Evolutionary conservation across 2,888 invertebrate species (phyloP).

Genomic region (Lepidocyrtoides sp.): DNA sequence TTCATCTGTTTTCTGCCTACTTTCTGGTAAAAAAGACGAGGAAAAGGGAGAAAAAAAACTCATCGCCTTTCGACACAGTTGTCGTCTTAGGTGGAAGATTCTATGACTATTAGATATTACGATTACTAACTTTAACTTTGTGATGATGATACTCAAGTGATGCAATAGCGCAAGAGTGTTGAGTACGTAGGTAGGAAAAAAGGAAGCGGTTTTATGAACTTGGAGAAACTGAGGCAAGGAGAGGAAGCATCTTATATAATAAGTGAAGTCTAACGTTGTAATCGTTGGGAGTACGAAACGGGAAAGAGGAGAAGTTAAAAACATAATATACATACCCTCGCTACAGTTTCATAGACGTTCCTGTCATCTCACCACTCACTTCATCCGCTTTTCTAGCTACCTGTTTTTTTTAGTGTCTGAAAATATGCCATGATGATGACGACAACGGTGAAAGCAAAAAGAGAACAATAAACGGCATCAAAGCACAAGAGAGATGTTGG

Average conservation of each 20-base stretch:
- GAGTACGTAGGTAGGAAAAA: conserved; percentile 28
- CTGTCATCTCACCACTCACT: conserved; percentile 56
- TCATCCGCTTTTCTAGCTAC: conserved; percentile 2
- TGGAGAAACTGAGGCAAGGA: conserved; percentile 13
- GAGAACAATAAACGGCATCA: conserved; percentile 46
- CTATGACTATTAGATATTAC: conserved; percentile 75
- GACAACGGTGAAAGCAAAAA: conserved; percentile 13
- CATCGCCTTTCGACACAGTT: conserved; percentile 43
- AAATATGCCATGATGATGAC: conserved; percentile 1
- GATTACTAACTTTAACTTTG: conserved; percentile 75
- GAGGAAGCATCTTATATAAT: conserved; percentile 21
- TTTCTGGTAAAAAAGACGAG: neutral
- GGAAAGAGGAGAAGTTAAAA: conserved; percentile 25
- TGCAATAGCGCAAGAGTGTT: conserved; percentile 11
- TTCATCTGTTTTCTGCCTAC: conserved; percentile 56
- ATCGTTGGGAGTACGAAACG: neutral
- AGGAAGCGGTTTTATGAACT: neutral
- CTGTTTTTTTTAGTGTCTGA: neutral
- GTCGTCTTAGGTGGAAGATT: conserved; percentile 16
- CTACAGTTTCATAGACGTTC: conserved; percentile 30
- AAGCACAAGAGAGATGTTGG: conserved; percentile 53
- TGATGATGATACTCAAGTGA: conserved; percentile 71
- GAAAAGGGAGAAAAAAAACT: neutral
- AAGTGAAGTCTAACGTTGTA: conserved; percentile 14
- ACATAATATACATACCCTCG: neutral